These are phyloP conservation scores for Ernsta delagoae DNA, from an alignment of 2,888 invertebrate species.

Conservation along the genomic window DNA sequence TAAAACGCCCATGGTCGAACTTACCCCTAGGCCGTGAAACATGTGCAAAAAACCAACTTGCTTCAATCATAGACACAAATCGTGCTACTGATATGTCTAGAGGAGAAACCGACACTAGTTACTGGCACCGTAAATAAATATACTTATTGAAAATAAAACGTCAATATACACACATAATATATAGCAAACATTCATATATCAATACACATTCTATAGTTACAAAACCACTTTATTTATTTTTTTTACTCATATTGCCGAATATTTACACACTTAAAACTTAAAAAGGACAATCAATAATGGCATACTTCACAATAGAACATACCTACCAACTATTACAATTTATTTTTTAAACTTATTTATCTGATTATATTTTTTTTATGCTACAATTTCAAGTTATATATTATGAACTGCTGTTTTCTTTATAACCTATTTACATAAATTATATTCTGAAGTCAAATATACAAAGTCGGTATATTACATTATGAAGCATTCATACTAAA, in stretches of 20 bases:
- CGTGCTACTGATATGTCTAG: slow-evolving; percentile 48
- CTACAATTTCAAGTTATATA: neutral
- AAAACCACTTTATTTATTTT: slow-evolving; percentile 64
- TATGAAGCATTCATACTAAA: slow-evolving; percentile 10
- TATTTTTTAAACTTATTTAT: slow-evolving; percentile 1
- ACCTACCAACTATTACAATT: neutral
- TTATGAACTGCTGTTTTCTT: neutral
- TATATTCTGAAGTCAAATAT: neutral
- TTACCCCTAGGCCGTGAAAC: slow-evolving; percentile 26
- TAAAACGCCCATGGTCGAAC: slow-evolving; percentile 25
- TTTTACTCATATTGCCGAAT: slow-evolving; percentile 52
- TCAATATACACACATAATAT: slow-evolving; percentile 50
- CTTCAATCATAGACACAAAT: slow-evolving; percentile 29
- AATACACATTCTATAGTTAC: slow-evolving; percentile 64
- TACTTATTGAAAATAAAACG: slow-evolving; percentile 46
- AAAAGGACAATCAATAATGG: slow-evolving; percentile 27
- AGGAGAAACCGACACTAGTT: slow-evolving; percentile 44
- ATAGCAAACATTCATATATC: slow-evolving; percentile 66
- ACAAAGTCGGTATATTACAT: slow-evolving; percentile 39
- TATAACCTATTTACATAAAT: neutral
- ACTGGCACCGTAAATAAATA: slow-evolving; percentile 60
- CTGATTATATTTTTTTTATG: neutral
- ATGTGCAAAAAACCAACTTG: slow-evolving; percentile 21
- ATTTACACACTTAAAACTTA: slow-evolving; percentile 70
- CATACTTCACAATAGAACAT: slow-evolving; percentile 51